phyloP scores from a whole-genome alignment of 2,797 vertebrate genomes.

The Erithacus rubecula region DNA sequence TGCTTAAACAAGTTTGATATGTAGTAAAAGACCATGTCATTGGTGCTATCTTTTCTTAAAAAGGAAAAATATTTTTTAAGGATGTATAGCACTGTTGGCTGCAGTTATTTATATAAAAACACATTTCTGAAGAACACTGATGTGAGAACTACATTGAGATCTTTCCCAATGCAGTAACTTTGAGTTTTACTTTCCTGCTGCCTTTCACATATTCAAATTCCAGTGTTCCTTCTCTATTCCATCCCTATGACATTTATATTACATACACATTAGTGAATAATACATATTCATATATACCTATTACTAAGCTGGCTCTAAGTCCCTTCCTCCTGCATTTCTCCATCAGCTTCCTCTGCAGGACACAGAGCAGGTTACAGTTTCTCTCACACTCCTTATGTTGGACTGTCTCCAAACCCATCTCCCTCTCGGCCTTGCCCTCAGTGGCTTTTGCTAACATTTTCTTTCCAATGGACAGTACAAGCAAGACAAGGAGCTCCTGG shows the following conservation, averaged over 20 bases:
- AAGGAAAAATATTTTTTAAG: background rate
- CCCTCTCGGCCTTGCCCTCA: background rate
- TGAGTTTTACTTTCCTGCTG: background rate
- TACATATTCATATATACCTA: background rate
- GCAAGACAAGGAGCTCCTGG: background rate
- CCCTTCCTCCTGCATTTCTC: background rate
- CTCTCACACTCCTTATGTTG: background rate
- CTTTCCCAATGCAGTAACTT: background rate
- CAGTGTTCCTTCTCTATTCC: background rate
- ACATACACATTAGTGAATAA: background rate
- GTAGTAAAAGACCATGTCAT: background rate
- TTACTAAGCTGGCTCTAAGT: too few species aligned
- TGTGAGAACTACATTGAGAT: accelerated
- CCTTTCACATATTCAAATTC: background rate
- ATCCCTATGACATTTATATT: background rate
- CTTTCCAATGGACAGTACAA: background rate
- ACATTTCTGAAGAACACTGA: background rate
- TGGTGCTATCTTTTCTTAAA: background rate
- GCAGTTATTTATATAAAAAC: background rate
- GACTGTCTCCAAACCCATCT: background rate
- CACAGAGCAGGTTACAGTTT: background rate
- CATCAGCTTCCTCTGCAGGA: background rate
- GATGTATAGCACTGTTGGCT: background rate
- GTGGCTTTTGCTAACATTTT: background rate
- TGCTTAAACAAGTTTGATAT: background rate